Conservation (phyloP, 2,113 vertebrate species). For the Myocastor coypus region DNA sequence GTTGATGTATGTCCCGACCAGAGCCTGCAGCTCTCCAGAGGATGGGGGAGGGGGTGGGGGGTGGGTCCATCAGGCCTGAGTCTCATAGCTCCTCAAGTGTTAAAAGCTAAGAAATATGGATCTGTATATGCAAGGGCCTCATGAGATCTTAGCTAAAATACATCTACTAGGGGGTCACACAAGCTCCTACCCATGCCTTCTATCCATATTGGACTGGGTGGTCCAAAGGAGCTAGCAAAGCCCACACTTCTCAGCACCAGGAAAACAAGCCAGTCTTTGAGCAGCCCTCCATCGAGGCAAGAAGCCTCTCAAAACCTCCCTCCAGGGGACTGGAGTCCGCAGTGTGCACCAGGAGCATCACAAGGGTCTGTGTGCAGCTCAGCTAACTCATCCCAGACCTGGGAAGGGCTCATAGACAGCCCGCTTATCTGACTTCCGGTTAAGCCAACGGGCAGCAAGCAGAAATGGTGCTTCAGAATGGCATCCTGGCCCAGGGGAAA, state of each 20-base stretch:
- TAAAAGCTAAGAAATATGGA: not conserved
- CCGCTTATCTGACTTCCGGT: not conserved
- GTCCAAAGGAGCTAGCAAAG: not conserved
- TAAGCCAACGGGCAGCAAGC: not conserved
- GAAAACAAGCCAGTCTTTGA: not conserved
- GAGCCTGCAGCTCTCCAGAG: accelerated
- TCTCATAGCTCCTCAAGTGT: not conserved
- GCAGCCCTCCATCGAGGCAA: not conserved
- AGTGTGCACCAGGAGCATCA: not conserved
- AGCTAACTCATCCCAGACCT: not conserved
- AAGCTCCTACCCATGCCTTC: not conserved
- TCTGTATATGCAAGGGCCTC: not conserved
- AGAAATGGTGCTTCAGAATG: not conserved
- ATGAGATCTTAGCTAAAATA: not conserved
- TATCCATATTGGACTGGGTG: not conserved
- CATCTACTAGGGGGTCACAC: not conserved
- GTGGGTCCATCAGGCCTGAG: not conserved
- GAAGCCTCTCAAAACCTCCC: not conserved
- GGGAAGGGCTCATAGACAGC: not conserved
- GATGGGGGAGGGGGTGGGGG: not conserved
- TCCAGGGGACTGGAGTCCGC: accelerated
- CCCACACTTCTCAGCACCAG: not conserved
- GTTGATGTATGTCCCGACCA: too few relatives aligned
- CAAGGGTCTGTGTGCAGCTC: not conserved
- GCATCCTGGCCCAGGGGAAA: not conserved